Evolutionary conservation across 2,888 invertebrate genomes (phyloP).

Genomic region (Idaea dimidiata): DNA sequence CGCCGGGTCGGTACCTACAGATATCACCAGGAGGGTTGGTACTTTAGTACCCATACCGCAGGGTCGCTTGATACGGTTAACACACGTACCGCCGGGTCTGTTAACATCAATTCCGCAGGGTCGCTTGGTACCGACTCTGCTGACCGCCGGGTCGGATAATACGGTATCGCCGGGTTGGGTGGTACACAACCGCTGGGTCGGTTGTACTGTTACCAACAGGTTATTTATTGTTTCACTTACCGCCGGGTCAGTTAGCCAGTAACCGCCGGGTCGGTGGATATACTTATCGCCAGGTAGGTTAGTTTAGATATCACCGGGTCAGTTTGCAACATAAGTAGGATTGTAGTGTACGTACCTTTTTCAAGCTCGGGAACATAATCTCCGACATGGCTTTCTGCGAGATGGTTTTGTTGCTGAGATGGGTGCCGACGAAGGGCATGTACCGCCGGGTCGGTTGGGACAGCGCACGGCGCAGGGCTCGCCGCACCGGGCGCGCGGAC

Average conservation of each 20-base stretch:
- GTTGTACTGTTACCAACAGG: no score
- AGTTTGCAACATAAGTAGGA: no score
- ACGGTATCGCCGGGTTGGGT: constrained; percentile 4
- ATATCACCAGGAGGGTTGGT: constrained; percentile 29
- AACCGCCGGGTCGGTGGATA: constrained; percentile 25
- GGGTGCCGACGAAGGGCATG: constrained; percentile 32
- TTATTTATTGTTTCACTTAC: no score
- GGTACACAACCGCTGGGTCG: constrained; percentile 29
- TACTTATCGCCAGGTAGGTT: constrained; percentile 31
- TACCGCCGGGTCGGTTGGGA: constrained; percentile 25
- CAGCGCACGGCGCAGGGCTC: constrained; percentile 32
- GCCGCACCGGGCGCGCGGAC: constrained; percentile 26
- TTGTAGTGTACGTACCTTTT: constrained; percentile 29
- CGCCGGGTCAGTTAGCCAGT: no score
- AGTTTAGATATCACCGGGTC: constrained; percentile 14
- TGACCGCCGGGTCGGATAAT: constrained; percentile 31
- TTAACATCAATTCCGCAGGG: constrained; percentile 27
- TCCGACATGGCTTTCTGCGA: constrained; percentile 22
- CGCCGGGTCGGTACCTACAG: constrained; percentile 25
- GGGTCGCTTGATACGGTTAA: no score
- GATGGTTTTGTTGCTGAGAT: no score
- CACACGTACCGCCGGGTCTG: constrained; percentile 30
- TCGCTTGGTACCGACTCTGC: constrained; percentile 26
- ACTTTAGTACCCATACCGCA: constrained; percentile 18
- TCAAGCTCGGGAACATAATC: constrained; percentile 45